phyloP scores from a whole-genome alignment of 2,888 invertebrate species.

The Myopa tessellatipennis region DNA sequence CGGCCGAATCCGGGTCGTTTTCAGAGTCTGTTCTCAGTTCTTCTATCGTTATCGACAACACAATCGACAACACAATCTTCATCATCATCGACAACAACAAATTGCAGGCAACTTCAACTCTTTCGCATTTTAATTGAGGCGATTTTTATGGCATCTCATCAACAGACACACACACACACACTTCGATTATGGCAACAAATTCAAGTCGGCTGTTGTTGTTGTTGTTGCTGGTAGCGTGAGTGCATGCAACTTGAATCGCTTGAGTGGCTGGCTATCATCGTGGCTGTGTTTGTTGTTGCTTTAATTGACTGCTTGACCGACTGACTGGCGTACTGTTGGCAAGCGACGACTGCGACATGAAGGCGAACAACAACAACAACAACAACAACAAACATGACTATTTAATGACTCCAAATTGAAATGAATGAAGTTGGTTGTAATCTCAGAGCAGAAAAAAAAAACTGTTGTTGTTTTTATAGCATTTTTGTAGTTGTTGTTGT shows the following conservation, averaged over 20 bases:
- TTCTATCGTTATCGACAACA: background rate
- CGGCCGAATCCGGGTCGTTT: too few relatives aligned
- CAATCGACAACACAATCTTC: background rate
- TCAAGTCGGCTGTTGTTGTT: slow-evolving; percentile 7
- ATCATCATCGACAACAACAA: background rate
- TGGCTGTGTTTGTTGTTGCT: background rate
- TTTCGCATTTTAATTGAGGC: slow-evolving; percentile 23
- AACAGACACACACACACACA: slow-evolving; percentile 14
- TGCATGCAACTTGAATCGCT: slow-evolving; percentile 1
- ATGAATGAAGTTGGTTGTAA: slow-evolving; percentile 9
- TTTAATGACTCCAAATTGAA: slow-evolving; percentile 29
- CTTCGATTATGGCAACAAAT: slow-evolving; percentile 28
- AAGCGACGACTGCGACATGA: background rate
- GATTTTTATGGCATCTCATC: slow-evolving; percentile 33
- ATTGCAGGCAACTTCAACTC: background rate
- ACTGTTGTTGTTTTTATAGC: background rate
- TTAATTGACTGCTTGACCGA: background rate
- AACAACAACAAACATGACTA: slow-evolving; percentile 11
- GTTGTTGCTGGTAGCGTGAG: background rate
- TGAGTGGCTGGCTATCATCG: background rate
- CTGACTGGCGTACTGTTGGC: background rate
- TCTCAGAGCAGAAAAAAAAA: background rate
- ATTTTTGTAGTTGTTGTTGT: too few relatives aligned
- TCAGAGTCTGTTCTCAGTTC: background rate
- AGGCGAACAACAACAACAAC: slow-evolving; percentile 1